These are phyloP conservation scores for Melanostoma mellinum DNA, from an alignment of 2,888 invertebrate genomes.

Conservation along the genomic window DNA sequence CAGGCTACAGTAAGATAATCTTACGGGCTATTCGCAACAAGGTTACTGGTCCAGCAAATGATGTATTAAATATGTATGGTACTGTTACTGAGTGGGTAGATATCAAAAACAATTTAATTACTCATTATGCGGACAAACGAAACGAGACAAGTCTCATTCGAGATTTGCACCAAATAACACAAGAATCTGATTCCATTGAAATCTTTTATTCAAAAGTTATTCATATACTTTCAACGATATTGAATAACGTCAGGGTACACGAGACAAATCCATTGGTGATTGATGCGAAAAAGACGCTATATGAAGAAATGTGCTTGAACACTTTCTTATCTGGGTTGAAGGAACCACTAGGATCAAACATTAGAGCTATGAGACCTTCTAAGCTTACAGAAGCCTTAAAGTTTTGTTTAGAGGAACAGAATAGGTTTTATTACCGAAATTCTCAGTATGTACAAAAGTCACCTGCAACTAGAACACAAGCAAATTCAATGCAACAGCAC, in stretches of 20 bases:
- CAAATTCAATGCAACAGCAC: too few relatives aligned
- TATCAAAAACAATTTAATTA: background rate
- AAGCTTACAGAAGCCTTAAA: background rate
- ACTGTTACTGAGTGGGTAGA: background rate
- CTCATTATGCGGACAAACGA: background rate
- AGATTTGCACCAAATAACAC: background rate
- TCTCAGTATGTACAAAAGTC: slow-evolving; percentile 5
- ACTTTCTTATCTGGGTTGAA: slow-evolving; percentile 6
- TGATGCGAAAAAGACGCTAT: background rate
- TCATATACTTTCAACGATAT: background rate
- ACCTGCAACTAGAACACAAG: too few relatives aligned
- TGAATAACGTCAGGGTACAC: too few relatives aligned
- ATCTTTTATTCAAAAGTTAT: background rate
- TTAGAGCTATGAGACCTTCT: slow-evolving; percentile 11
- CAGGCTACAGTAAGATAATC: background rate
- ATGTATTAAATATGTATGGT: background rate
- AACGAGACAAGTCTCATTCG: slow-evolving; percentile 4
- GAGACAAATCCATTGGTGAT: too few relatives aligned
- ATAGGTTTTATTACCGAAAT: background rate
- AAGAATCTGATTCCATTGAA: too few relatives aligned
- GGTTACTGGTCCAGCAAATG: slow-evolving; percentile 9
- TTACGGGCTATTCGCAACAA: slow-evolving; percentile 2
- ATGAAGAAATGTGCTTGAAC: slow-evolving; percentile 14
- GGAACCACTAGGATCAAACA: slow-evolving; percentile 19
- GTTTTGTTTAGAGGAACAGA: slow-evolving; percentile 11